phyloP scores from a whole-genome alignment of 2,888 invertebrate species.

The Drosophila meridiana region DNA sequence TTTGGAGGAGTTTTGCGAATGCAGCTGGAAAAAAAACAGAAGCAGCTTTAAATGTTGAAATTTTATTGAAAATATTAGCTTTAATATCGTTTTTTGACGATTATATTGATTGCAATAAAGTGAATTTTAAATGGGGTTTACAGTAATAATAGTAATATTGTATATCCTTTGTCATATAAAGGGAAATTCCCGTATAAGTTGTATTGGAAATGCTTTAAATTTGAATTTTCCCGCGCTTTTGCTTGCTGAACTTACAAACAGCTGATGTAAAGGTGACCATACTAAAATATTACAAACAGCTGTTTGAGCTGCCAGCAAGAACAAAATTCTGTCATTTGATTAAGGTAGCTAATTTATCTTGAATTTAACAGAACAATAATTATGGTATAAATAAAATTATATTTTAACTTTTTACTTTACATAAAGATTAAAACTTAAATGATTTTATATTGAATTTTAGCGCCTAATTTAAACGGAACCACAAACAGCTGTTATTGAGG shows the following conservation, averaged over 20 bases:
- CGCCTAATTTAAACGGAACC: background rate
- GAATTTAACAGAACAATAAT: no score
- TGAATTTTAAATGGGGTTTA: background rate
- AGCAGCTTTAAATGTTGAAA: constrained; percentile 17
- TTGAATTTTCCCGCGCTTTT: constrained; percentile 10
- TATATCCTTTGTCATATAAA: background rate
- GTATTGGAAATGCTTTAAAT: background rate
- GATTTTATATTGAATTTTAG: background rate
- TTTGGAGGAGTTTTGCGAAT: background rate
- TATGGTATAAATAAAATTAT: no score
- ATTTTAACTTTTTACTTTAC: background rate
- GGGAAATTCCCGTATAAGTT: background rate
- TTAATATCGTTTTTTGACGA: background rate
- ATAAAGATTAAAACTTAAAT: background rate
- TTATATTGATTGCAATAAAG: constrained; percentile 30
- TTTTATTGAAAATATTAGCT: background rate
- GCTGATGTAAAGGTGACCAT: background rate
- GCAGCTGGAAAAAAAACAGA: constrained; percentile 1
- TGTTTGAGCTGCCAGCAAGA: background rate
- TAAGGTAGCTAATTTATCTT: no score
- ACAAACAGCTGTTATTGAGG: constrained; percentile 1
- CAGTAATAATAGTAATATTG: background rate
- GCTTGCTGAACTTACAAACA: background rate
- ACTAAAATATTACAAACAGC: background rate
- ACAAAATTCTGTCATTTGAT: no score